Percentiles rank a stretch among this genome's conserved stretches.
phyloP scores from a whole-genome alignment of 2,113 vertebrate genomes.

The Erythrolamprus reginae region DNA sequence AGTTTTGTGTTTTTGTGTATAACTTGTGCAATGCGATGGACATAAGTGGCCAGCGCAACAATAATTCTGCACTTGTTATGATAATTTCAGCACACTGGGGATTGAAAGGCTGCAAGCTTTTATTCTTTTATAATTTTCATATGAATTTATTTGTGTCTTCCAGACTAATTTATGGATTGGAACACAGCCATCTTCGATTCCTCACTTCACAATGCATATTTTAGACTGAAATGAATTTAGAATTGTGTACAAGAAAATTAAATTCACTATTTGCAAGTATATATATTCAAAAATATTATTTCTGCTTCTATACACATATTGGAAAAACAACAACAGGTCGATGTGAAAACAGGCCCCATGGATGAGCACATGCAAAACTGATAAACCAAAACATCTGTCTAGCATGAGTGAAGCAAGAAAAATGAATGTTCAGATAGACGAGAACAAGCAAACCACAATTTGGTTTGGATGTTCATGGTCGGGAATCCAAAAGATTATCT shows the following conservation, averaged over 20 bases:
- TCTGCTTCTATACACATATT: background rate
- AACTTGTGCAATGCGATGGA: background rate
- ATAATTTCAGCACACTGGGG: background rate
- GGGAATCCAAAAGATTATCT: background rate
- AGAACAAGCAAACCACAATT: background rate
- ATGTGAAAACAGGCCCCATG: background rate
- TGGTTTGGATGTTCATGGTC: background rate
- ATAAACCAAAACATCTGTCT: background rate
- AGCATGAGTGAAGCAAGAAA: background rate
- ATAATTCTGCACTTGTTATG: background rate
- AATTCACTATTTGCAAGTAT: background rate
- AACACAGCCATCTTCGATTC: background rate
- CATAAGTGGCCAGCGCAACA: background rate
- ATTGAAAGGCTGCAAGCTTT: background rate
- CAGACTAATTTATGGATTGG: background rate
- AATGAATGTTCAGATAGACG: background rate
- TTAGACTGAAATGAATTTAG: background rate
- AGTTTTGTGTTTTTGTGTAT: background rate
- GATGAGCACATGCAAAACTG: background rate
- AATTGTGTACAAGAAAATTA: background rate
- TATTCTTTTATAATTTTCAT: background rate
- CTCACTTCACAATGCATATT: background rate
- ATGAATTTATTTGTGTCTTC: background rate
- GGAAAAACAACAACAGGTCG: background rate
- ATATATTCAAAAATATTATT: background rate